phyloP scores from a whole-genome alignment of 2,888 invertebrate genomes.

The Lingula anatina region DNA sequence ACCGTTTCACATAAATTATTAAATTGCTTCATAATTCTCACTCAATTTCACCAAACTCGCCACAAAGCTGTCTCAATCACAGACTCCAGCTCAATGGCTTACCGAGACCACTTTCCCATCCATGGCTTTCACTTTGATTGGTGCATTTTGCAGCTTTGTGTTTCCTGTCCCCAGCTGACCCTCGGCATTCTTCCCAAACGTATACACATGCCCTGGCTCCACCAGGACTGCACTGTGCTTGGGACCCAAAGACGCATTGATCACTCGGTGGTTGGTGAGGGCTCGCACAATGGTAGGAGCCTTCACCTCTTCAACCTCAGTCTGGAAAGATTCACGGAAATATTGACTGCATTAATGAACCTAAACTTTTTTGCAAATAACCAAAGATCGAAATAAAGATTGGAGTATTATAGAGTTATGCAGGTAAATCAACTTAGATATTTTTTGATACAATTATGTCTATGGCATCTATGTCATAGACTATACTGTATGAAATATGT shows the following conservation, averaged over 20 bases:
- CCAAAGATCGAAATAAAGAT: no score
- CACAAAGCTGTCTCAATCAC: no score
- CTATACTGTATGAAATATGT: no score
- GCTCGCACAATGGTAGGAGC: conserved; percentile 54
- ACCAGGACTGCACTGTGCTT: conserved; percentile 63
- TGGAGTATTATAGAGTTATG: no score
- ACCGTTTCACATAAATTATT: no score
- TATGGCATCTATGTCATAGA: no score
- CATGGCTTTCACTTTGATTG: conserved; percentile 54
- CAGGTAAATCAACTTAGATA: no score
- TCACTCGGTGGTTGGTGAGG: conserved; percentile 57
- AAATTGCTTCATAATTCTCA: no score
- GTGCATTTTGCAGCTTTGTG: conserved; percentile 45
- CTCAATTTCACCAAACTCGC: no score
- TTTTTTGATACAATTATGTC: no score
- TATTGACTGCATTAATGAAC: not conserved
- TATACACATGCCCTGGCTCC: conserved; percentile 62
- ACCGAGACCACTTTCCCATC: conserved; percentile 49
- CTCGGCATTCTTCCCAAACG: conserved; percentile 63
- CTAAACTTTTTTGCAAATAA: not conserved
- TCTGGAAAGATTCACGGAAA: conserved; percentile 20
- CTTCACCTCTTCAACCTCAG: conserved; percentile 52
- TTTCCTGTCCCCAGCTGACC: conserved; percentile 62
- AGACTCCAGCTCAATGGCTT: no score
- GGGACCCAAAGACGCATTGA: conserved; percentile 60